Evolutionary conservation across 2,797 vertebrate genomes (phyloP).

Genomic region (Thalassophryne amazonica): DNA sequence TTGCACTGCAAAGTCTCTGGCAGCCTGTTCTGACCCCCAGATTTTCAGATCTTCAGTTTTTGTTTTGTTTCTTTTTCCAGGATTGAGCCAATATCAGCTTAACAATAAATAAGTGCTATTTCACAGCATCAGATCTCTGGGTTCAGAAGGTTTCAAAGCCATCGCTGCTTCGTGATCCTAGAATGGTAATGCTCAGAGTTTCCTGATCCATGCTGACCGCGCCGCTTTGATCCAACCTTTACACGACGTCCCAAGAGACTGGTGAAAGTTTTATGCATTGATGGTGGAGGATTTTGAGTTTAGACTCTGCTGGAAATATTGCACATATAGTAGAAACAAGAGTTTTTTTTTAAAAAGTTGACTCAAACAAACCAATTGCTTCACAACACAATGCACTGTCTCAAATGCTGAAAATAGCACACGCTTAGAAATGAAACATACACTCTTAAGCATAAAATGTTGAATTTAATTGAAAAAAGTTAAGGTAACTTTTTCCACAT

Average conservation of each 20-base stretch:
- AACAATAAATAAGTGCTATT: conserved; percentile 73
- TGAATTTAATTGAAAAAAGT: too few relatives aligned
- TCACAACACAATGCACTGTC: too few relatives aligned
- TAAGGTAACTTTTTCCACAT: too few relatives aligned
- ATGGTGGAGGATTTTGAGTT: too few relatives aligned
- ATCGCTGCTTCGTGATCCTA: conserved; percentile 24
- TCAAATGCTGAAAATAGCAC: too few relatives aligned
- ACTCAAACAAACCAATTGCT: too few relatives aligned
- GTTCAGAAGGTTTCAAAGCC: conserved; percentile 61
- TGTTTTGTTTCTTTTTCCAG: conserved; percentile 34
- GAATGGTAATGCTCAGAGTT: conserved; percentile 18
- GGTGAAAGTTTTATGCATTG: conserved; percentile 1
- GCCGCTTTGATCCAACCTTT: conserved; percentile 15
- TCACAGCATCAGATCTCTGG: conserved; percentile 65
- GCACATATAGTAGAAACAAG: too few relatives aligned
- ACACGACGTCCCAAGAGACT: conserved; percentile 1
- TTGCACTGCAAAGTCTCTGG: conserved; percentile 41
- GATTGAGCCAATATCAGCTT: conserved; percentile 62
- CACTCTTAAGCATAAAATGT: too few relatives aligned
- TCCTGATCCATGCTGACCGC: conserved; percentile 8
- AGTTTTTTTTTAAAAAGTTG: too few relatives aligned
- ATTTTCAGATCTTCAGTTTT: conserved; percentile 40
- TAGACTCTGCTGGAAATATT: too few relatives aligned
- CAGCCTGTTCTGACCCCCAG: conserved; percentile 48
- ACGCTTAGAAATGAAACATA: too few relatives aligned